Base-by-base conservation (phyloP, 2,888 invertebrate species). In the Nomada ferruginata region DNA sequence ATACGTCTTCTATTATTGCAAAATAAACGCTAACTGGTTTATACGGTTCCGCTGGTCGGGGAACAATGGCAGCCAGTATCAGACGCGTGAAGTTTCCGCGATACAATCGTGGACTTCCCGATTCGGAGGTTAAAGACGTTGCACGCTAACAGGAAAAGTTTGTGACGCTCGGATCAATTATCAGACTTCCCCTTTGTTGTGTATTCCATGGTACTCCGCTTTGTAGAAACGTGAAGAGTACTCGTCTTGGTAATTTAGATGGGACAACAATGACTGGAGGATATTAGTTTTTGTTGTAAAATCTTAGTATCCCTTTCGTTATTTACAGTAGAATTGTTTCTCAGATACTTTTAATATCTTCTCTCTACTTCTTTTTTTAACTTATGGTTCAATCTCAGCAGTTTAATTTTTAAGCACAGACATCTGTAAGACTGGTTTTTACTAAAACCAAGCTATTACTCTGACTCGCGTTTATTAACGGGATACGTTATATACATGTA, bases 11-110 rank as follows among this genome's bases (percentile, higher is more conserved):
- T 26, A 11, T n/a, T 10, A 36, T 36, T 36, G 36, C 11, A 20
- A 47, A 68, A 52, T 55, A 52, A 52, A 77, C 52, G 52, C 20
- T 79, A 79, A 78, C 71, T 50, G 26, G 36, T 69, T 79, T 29
- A 63, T 78, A 61, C 57, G 53, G 42, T 63, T 57, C 63, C 47
- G 18, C 11, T n/a, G 10, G n/a, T 72, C 20, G n/a, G 9, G 15
- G 50, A 42, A 68, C 68, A 68, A 76, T 55, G 20, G 7, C 53
- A 11, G n/a, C 10, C 11, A 15, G n/a, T 36, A 23, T 36, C 50
- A 52, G 23, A 63, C 23, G 52, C 23, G 52, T 13, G 23, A 63
- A 71, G 52, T 53, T 71, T 26, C 20, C 42, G 42, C 53, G n/a
- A 57, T 26, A 60, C 47, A 29, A 70, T 70, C 59, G 29, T 15